Conservation (phyloP, 92 coral and sea anemone genomes). For the Metridium senile region DNA sequence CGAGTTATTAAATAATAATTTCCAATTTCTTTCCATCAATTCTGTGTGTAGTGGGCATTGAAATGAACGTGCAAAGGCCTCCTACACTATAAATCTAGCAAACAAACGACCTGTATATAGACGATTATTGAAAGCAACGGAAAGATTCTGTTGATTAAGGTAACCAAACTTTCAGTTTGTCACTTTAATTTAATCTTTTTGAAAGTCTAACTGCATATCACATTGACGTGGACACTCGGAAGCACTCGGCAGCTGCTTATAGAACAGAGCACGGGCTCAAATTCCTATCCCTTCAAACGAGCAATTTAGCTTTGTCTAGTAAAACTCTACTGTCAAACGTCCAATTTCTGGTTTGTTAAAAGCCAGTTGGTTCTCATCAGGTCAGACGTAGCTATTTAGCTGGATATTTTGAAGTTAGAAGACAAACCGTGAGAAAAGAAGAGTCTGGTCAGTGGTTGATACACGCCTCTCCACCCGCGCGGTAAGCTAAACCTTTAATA, state of each 20-base stretch:
- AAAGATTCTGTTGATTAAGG: not conserved
- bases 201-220: not conserved
- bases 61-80: too few species aligned
- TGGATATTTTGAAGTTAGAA: not conserved
- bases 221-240: not conserved
- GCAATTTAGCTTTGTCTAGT: too few species aligned
- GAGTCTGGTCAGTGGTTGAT: not conserved
- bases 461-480: not conserved
- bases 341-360: too few species aligned
- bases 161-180: slow-evolving; percentile 10
- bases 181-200: slow-evolving; percentile 7
- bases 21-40: too few species aligned
- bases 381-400: too few species aligned
- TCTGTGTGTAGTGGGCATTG: too few species aligned
- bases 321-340: too few species aligned
- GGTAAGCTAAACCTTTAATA: not conserved
- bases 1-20: too few species aligned
- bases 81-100: too few species aligned
- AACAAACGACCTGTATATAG: too few species aligned
- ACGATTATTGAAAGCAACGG: not conserved
- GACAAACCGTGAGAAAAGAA: not conserved
- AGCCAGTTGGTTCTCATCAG: too few species aligned
- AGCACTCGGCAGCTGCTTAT: not conserved
- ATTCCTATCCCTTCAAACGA: not conserved
- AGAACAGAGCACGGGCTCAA: not conserved